Evolutionary conservation across 2,888 invertebrate genomes (phyloP).

Genomic region (Morinoia aosen): DNA sequence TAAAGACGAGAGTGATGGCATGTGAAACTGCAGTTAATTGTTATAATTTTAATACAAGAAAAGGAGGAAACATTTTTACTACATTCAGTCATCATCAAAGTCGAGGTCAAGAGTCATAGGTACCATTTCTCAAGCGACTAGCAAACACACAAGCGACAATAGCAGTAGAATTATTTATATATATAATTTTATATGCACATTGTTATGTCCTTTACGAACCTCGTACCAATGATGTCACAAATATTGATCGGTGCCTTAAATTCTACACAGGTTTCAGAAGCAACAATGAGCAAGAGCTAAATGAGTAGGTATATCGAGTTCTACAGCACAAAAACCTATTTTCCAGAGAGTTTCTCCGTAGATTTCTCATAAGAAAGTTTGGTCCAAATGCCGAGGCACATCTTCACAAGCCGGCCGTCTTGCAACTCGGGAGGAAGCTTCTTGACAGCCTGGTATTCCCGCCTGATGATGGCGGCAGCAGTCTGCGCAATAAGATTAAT

Average conservation of each 20-base stretch:
- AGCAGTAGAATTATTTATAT: no score
- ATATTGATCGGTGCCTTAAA: background rate
- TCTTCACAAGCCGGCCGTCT: conserved; percentile 76
- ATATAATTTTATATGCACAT: no score
- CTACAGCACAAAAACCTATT: background rate
- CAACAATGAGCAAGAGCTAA: background rate
- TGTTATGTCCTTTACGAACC: background rate
- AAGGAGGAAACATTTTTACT: background rate
- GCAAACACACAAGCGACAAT: no score
- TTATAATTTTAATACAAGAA: background rate
- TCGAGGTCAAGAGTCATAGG: background rate
- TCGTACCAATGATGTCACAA: background rate
- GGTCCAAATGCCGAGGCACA: conserved; percentile 91
- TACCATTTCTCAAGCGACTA: no score
- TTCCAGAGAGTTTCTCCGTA: background rate
- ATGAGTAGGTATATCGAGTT: background rate
- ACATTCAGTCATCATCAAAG: background rate
- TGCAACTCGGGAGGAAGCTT: conserved; percentile 68
- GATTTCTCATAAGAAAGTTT: conserved; percentile 78
- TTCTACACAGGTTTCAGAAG: background rate
- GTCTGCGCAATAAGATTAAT: conserved; percentile 70
- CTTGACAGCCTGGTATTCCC: conserved; percentile 68
- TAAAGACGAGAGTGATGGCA: background rate
- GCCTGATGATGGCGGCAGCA: conserved; percentile 76
- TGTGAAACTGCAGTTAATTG: background rate